These are phyloP conservation scores for Matsumurasca onukii DNA, from an alignment of 1,140 invertebrate species.

Conservation along the genomic window DNA sequence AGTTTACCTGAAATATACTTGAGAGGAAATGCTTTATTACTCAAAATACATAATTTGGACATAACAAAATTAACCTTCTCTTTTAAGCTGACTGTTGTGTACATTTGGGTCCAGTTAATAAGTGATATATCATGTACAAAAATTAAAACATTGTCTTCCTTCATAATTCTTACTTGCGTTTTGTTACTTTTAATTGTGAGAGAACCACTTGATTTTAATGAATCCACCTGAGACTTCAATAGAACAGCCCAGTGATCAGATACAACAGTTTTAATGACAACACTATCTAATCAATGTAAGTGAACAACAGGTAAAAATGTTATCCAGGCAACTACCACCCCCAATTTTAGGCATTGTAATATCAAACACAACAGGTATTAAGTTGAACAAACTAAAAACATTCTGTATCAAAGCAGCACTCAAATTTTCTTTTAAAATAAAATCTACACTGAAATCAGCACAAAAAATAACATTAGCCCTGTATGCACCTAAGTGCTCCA, in stretches of 20 bases:
- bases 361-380: not conserved
- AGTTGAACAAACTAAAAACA: not conserved
- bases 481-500: not conserved
- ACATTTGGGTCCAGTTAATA: not conserved
- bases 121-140: not conserved
- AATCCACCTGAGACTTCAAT: not conserved
- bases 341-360: not conserved
- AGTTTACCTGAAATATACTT: not conserved
- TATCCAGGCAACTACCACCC: not conserved
- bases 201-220: not conserved
- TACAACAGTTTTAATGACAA: not conserved
- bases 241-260: not conserved
- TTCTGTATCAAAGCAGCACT: too few species aligned
- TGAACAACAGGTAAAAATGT: not conserved
- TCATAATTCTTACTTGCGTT: not conserved
- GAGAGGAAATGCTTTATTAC: not conserved
- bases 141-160: not conserved
- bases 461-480: not conserved
- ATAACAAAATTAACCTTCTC: not conserved
- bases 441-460: not conserved
- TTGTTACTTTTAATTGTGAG: not conserved
- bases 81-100: not conserved
- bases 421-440: too few species aligned
- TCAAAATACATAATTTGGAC: not conserved
- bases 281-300: not conserved